A percentile compares a stretch with the other conserved stretches of the same genome.
These are phyloP conservation scores for Caretta caretta DNA, from an alignment of 2,113 vertebrate species.

Conservation along the genomic window DNA sequence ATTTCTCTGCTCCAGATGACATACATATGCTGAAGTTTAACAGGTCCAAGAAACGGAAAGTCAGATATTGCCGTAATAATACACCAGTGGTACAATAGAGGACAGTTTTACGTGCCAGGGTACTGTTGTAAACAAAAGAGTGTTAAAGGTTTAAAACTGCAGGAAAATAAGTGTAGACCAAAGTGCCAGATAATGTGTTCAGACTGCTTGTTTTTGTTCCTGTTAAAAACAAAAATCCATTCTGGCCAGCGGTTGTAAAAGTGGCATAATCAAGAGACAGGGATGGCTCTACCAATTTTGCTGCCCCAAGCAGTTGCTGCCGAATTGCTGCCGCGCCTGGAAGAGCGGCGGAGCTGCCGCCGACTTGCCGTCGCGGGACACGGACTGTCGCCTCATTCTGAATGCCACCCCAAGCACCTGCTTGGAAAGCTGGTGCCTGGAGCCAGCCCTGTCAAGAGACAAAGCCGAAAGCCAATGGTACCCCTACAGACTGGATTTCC, in stretches of 20 bases:
- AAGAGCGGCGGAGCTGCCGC: no score
- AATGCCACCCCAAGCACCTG: no score
- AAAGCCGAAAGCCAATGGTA: not conserved
- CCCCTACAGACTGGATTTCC: accelerated
- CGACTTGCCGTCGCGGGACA: no score
- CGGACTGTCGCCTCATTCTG: no score
- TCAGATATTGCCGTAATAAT: not conserved
- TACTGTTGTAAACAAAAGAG: not conserved
- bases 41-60: not conserved
- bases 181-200: not conserved
- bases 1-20: not conserved
- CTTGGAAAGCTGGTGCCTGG: no score
- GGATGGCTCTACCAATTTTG: no score
- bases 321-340: no score
- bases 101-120: not conserved
- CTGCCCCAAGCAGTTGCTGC: no score
- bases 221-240: not conserved
- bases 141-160: not conserved
- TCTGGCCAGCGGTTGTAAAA: not conserved
- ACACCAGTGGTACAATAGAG: not conserved
- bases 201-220: not conserved
- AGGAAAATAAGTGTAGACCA: not conserved
- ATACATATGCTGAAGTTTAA: not conserved
- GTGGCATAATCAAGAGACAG: not conserved
- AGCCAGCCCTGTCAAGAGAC: not conserved